phyloP scores from a whole-genome alignment of 2,888 invertebrate species.

The Prionchulus punctatus region DNA sequence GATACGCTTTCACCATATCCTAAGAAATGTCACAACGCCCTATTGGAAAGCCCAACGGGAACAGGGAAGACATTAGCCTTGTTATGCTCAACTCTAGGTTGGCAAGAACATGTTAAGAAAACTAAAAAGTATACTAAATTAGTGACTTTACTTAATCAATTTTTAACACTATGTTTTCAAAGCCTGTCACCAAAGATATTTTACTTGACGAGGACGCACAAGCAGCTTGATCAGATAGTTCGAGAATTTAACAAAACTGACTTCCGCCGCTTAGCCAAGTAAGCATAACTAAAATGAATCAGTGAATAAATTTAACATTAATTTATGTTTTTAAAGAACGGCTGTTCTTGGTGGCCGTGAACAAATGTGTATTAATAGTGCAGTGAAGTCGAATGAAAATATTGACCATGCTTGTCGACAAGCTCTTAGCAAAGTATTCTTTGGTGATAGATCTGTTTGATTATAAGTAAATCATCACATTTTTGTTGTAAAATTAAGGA shows the following conservation, averaged over 20 bases:
- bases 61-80: conserved; percentile 64
- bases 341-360: conserved; percentile 55
- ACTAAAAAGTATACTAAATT: too few species aligned
- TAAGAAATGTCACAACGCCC: conserved; percentile 47
- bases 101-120: too few species aligned
- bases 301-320: too few species aligned
- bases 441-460: too few species aligned
- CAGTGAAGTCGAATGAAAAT: conserved; percentile 21
- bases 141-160: too few species aligned
- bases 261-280: conserved; percentile 39
- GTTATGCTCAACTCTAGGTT: conserved; percentile 54
- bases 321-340: conserved; percentile 46
- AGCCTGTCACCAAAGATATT: conserved; percentile 56
- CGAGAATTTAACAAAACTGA: conserved; percentile 52
- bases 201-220: conserved; percentile 63
- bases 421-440: too few species aligned
- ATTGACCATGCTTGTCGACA: not conserved
- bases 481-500: too few species aligned
- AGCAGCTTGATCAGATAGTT: conserved; percentile 60
- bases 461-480: too few species aligned
- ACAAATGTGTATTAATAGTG: conserved; percentile 51
- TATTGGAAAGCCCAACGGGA: conserved; percentile 65
- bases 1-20: conserved; percentile 52
- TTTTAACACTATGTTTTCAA: too few species aligned
- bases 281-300: too few species aligned